These are phyloP conservation scores for Ischnura elegans DNA, from an alignment of 2,888 invertebrate genomes.

Conservation along the genomic window DNA sequence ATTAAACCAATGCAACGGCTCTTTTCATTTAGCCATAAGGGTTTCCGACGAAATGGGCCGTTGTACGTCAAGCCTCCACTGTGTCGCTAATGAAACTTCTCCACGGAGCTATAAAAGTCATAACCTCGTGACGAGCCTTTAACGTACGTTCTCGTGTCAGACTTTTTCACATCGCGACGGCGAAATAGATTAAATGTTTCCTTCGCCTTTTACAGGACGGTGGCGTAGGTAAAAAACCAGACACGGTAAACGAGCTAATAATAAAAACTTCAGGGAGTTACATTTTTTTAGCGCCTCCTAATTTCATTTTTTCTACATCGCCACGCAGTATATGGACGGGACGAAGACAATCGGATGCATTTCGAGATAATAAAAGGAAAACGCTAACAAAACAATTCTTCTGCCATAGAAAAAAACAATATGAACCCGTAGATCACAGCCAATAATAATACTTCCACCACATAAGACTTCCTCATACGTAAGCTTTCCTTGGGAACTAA, in stretches of 20 bases:
- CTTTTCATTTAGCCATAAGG: not conserved
- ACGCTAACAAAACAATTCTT: too few species aligned
- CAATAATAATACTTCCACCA: too few species aligned
- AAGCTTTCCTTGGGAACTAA: too few species aligned
- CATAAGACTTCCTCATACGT: too few species aligned
- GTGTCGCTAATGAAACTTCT: conserved; percentile 4
- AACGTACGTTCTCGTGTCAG: not conserved
- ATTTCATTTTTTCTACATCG: not conserved
- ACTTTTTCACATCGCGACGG: not conserved
- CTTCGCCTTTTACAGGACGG: not conserved
- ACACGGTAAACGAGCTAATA: not conserved
- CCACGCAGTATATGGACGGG: too few species aligned
- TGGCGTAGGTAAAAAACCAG: not conserved
- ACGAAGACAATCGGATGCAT: too few species aligned
- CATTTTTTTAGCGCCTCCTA: not conserved
- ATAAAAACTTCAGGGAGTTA: not conserved
- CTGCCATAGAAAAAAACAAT: too few species aligned
- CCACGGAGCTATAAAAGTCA: not conserved
- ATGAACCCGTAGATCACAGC: too few species aligned
- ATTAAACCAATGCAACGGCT: not conserved
- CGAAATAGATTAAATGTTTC: not conserved
- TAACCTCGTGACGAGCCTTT: not conserved
- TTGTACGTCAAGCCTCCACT: not conserved
- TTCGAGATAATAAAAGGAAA: too few species aligned
- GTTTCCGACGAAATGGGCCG: not conserved